Evolutionary conservation across 2,888 invertebrate species (phyloP).

Genomic region (Boloria selene): DNA sequence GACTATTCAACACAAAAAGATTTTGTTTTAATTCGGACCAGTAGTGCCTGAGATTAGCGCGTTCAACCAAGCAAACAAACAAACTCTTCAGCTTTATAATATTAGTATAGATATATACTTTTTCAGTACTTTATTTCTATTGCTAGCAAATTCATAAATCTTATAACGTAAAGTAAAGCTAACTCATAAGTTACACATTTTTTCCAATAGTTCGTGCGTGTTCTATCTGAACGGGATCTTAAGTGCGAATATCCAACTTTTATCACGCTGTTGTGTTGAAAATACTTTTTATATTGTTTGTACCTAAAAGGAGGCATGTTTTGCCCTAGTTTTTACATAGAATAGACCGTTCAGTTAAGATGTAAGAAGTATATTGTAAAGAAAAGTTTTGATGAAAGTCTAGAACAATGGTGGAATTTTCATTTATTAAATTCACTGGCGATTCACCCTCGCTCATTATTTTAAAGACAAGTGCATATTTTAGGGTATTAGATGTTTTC

Average conservation of each 20-base stretch:
- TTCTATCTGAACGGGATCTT: constrained; percentile 28
- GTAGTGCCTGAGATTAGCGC: too few relatives aligned
- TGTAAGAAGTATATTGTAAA: background rate
- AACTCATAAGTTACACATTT: background rate
- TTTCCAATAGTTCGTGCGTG: constrained; percentile 25
- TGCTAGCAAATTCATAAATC: background rate
- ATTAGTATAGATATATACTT: too few relatives aligned
- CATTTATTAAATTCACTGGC: too few relatives aligned
- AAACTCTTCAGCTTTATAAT: too few relatives aligned
- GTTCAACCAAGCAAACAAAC: too few relatives aligned
- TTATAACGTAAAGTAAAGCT: background rate
- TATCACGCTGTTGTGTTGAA: constrained; percentile 15
- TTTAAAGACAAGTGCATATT: too few relatives aligned
- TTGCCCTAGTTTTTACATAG: background rate
- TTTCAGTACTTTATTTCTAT: too few relatives aligned
- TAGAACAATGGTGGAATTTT: too few relatives aligned
- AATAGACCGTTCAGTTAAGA: background rate
- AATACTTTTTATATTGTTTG: constrained; percentile 5
- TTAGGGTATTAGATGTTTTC: too few relatives aligned
- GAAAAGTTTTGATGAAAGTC: background rate
- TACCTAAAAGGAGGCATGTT: constrained; percentile 1
- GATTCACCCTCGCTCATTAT: too few relatives aligned
- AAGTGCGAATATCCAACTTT: constrained; percentile 26
- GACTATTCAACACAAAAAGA: too few relatives aligned
- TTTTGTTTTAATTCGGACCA: too few relatives aligned